Evolutionary conservation across 2,797 vertebrate genomes (phyloP).

Genomic region (Rhinichthys osculus): DNA sequence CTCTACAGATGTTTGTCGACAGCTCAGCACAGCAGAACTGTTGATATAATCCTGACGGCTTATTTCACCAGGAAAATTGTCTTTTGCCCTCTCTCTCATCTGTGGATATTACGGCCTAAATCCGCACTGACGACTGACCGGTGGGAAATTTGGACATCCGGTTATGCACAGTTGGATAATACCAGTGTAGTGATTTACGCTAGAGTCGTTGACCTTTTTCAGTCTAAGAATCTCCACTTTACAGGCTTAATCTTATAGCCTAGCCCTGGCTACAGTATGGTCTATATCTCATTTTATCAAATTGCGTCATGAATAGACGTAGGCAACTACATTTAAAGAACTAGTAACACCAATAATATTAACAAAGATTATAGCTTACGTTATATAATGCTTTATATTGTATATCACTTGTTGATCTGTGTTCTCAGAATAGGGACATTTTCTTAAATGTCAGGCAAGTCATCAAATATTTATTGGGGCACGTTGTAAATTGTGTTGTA

Average conservation of each 20-base stretch:
- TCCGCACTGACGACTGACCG: constrained; percentile 49
- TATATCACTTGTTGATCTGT: not conserved
- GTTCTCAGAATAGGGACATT: not conserved
- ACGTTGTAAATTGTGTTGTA: not conserved
- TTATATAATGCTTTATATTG: not conserved
- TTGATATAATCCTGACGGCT: constrained; percentile 38
- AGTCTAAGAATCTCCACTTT: not conserved
- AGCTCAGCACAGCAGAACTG: constrained; percentile 28
- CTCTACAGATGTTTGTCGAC: not conserved
- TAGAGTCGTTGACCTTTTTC: constrained; percentile 2
- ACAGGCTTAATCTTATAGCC: not conserved
- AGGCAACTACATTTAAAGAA: constrained; percentile 6
- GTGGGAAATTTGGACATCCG: constrained; percentile 41
- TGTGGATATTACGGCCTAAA: constrained; percentile 40
- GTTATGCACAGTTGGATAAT: not conserved
- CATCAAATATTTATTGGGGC: not conserved
- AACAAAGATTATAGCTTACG: not conserved
- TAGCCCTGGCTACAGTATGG: not conserved
- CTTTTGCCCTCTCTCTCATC: constrained; percentile 19
- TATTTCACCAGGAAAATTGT: constrained; percentile 62
- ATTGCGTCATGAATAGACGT: not conserved
- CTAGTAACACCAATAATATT: not conserved
- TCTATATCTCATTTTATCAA: not conserved
- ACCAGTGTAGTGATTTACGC: not conserved
- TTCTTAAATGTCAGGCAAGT: not conserved